A percentile compares a stretch with the other conserved stretches of the same genome.
Conservation (phyloP, 2,888 invertebrate genomes). For the Coelogynopora nodosa region DNA sequence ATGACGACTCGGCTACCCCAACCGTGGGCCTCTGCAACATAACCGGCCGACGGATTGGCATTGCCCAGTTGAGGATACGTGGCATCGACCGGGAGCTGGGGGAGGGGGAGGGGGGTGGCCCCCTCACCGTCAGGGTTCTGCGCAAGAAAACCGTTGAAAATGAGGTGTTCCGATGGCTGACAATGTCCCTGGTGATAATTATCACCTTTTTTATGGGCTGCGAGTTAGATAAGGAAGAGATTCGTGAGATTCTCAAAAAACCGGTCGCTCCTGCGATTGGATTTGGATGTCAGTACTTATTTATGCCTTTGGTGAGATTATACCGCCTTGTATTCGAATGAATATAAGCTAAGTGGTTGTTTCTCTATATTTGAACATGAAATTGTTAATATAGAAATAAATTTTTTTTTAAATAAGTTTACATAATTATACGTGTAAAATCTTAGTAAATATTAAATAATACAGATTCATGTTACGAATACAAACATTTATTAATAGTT, state of each 20-base stretch:
- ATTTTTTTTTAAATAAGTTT: no score
- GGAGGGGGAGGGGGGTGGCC: background rate
- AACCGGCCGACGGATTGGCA: background rate
- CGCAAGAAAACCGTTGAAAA: background rate
- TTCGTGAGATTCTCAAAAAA: slow-evolving; percentile 40
- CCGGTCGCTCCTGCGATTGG: slow-evolving; percentile 47
- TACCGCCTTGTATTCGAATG: no score
- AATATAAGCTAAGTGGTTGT: no score
- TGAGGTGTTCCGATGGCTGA: background rate
- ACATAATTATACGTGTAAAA: no score
- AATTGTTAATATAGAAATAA: no score
- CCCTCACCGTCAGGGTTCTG: background rate
- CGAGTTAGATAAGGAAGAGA: slow-evolving; percentile 40
- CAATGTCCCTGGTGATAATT: background rate
- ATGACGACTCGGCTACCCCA: background rate
- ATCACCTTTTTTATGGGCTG: slow-evolving; percentile 43
- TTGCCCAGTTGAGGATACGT: background rate
- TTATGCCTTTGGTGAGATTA: slow-evolving; percentile 47
- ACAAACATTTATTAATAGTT: no score
- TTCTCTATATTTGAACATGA: no score
- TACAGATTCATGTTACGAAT: no score
- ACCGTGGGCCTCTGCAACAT: background rate
- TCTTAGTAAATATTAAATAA: no score
- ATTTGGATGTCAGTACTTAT: slow-evolving; percentile 44
- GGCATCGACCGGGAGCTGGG: background rate